Base-by-base conservation (phyloP, 2,797 vertebrate species). In the Pseudomugil tenellus region DNA sequence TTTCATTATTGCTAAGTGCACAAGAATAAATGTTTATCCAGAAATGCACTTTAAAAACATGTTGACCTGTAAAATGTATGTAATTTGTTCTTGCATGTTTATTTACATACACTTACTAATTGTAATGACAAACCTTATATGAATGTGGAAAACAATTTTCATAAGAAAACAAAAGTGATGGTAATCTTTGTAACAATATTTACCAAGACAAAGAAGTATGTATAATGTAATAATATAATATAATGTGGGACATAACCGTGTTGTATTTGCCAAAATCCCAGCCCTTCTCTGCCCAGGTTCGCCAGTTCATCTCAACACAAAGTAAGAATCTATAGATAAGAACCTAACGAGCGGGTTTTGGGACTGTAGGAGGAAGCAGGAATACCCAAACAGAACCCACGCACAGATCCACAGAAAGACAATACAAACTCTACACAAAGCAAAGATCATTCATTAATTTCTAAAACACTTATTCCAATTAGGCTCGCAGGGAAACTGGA, bases 391-490 rank as follows among this genome's bases (percentile, higher is more conserved):
- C 2, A 46, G 41, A 46, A n/a, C 8, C 41, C 9, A 46, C 39
- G 1, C 39, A 32, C 37, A 39, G 3, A 46, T 21, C 8, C 43
- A 46, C 17, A 16, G 41, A 43, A n/a, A n/a, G 41, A 43, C 17
- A 17, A 43, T n/a, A 8, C 41, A 43, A 46, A 46, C 19, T n/a
- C 43, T 3, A 1, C 17, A 43, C 43, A 46, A 46, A 29, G 14
- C 56, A 43, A 73, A 74, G 65, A 32, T 4, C 29, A 29, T 6
- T 29, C 29, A 29, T 29, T 29, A 29, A 29, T 29, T 29, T 29
- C 29, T n/a, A n/a, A n/a, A n/a, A n/a, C 29, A 29, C 29, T 29
- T 29, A 29, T 29, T 29, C 29, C 29, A 29, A 29, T 29, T n/a
- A n/a, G n/a, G n/a, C n/a, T n/a, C n/a, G n/a, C n/a, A n/a, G n/a